A percentile compares a stretch with the other conserved stretches of the same genome.
These are phyloP conservation scores for Alethe diademata DNA, from an alignment of 2,113 vertebrate genomes.

Conservation along the genomic window DNA sequence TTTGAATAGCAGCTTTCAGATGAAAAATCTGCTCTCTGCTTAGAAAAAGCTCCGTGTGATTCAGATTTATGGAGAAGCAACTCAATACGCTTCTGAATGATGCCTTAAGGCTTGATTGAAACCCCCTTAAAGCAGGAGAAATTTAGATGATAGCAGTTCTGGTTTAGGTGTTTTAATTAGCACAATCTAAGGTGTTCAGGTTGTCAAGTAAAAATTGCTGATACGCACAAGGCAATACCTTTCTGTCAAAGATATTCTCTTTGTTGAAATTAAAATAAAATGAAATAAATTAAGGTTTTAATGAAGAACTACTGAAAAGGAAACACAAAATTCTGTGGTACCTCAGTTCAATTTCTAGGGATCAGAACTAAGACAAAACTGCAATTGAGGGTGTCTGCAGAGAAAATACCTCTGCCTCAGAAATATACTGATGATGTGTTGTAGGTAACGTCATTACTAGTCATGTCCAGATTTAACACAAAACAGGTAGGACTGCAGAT, in stretches of 20 bases:
- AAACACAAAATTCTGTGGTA: neutral
- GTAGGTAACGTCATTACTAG: neutral
- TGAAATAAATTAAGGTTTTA: neutral
- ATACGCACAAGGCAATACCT: accelerated
- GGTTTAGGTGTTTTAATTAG: neutral
- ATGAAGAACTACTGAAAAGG: neutral
- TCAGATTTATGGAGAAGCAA: neutral
- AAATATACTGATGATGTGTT: neutral
- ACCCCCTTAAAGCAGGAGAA: neutral
- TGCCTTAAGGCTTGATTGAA: neutral
- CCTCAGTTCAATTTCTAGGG: neutral
- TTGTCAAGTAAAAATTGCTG: neutral
- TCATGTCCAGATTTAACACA: neutral
- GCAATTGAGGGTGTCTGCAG: neutral
- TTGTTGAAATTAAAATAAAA: neutral
- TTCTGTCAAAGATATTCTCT: neutral
- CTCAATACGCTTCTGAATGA: neutral
- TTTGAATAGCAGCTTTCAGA: neutral
- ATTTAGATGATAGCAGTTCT: neutral
- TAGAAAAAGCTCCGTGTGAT: neutral
- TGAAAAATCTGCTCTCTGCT: neutral
- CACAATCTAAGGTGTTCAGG: neutral
- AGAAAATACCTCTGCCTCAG: neutral
- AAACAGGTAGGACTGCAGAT: neutral
- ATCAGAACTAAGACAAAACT: neutral